Evolutionary conservation across 2,797 vertebrate species (phyloP), one percentile per base, ranked within the genome.

Genomic region (Taenioides sp.): DNA sequence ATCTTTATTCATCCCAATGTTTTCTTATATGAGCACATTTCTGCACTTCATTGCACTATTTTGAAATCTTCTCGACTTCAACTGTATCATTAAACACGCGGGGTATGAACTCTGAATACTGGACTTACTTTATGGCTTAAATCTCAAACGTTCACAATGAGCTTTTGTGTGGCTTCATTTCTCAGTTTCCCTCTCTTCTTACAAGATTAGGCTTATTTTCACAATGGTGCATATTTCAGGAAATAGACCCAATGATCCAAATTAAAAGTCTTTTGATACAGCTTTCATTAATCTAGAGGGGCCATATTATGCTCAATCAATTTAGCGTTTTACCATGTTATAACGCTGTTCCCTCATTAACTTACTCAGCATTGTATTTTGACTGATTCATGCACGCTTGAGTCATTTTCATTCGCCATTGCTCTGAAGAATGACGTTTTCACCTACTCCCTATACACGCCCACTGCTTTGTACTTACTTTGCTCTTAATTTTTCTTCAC

Each of bases 1-100:
- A 65, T 74, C 57, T 74, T 72, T 37, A 70, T 69, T 64, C 54
- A 52, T 74, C 71, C 52, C 27, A 7, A n/a, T 7, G 34, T 49
- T 22, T 12, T 20, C 37, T 57, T 22, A 74, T 67, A 68, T 50
- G 57, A 43, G 12, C 43, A 16, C 64, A 50, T 61, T 72, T 67
- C 31, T 68, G 76, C 72, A 69, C 73, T 74, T 72, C 25, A 58
- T 71, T n/a, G 50, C 50, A 7, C 50, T 18, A 7, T 52, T 52
- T 37, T 10, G 7, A 52, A 52, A 52, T 9, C n/a, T 54, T 23
- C 54, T 49, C 67, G 59, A 25, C n/a, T 7, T 22, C n/a, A 59
- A 28, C 25, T 28, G 25, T 14, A 14, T 57, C 54, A 23, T 23
- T 12, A 57, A 12, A 11, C 54, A 14, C 22, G 1, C 54, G 22